phyloP scores from a whole-genome alignment of 2,797 vertebrate species.

The Sorex maritimensis region DNA sequence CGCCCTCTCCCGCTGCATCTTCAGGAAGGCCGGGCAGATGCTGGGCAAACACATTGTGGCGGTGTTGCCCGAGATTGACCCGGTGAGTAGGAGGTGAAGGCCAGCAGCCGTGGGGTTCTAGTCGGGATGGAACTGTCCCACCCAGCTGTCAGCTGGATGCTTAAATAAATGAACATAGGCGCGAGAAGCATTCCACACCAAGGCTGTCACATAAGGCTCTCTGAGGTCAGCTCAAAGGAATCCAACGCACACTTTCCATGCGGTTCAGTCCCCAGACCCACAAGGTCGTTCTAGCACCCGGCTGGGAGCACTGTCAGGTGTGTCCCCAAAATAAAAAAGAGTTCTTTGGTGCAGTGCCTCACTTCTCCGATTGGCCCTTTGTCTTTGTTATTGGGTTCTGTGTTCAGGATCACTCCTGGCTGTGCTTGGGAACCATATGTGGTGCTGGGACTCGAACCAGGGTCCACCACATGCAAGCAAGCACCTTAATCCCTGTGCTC shows the following conservation, averaged over 20 bases:
- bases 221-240: too few species aligned
- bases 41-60: conserved; percentile 94
- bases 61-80: conserved; percentile 92
- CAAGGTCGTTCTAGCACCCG: too few species aligned
- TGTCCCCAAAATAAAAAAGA: too few species aligned
- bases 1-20: conserved; percentile 91
- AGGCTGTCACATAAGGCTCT: not conserved
- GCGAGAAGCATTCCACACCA: not conserved
- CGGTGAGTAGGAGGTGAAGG: conserved; percentile 88
- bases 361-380: too few species aligned
- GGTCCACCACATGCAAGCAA: too few species aligned
- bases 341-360: not conserved
- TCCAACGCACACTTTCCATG: too few species aligned
- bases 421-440: too few species aligned
- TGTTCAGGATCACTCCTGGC: not conserved
- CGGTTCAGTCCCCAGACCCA: too few species aligned
- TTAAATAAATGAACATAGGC: conserved; percentile 17
- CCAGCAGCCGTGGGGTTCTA: not conserved
- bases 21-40: conserved; percentile 92
- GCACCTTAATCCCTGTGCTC: too few species aligned
- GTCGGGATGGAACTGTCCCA: not conserved
- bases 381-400: not conserved
- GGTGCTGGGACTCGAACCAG: too few species aligned
- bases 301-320: too few species aligned
- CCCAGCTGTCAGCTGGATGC: not conserved